Evolutionary conservation across 2,888 invertebrate species (phyloP).

Genomic region (Dynastes maya): DNA sequence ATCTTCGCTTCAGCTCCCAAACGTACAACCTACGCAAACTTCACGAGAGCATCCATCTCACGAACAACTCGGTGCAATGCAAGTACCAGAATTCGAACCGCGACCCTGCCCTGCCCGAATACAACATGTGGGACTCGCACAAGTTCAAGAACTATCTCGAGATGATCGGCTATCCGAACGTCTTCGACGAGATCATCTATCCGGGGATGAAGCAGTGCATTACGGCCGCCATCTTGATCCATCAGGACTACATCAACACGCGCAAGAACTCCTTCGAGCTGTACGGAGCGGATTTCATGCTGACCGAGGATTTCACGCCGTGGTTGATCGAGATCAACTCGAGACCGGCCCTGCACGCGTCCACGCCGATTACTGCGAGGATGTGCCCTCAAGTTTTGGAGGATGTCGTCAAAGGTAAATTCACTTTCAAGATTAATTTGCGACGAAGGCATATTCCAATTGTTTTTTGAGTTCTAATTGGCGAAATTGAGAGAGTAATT

Average conservation of each 20-base stretch:
- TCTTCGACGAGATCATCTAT: conserved; percentile 85
- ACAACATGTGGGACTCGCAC: conserved; percentile 90
- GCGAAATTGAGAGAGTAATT: not conserved
- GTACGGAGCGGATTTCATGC: conserved; percentile 94
- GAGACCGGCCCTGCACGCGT: conserved; percentile 86
- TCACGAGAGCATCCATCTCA: conserved; percentile 89
- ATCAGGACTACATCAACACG: conserved; percentile 81
- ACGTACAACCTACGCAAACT: conserved; percentile 84
- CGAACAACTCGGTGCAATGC: conserved; percentile 90
- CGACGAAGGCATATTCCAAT: conserved; percentile 19
- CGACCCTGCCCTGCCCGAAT: conserved; percentile 78
- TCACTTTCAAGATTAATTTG: no score
- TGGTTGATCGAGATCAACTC: conserved; percentile 96
- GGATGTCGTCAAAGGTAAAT: conserved; percentile 88
- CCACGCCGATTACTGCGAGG: conserved; percentile 87
- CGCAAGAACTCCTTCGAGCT: conserved; percentile 88
- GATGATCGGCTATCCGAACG: conserved; percentile 74
- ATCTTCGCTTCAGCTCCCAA: conserved; percentile 90
- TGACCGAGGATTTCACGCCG: conserved; percentile 87
- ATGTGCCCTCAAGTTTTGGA: conserved; percentile 87
- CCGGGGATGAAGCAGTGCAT: conserved; percentile 90
- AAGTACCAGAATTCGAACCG: conserved; percentile 77
- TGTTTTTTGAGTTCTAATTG: conserved; percentile 16
- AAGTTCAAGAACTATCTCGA: conserved; percentile 77
- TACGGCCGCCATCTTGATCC: conserved; percentile 84